Conservation (phyloP, 2,888 invertebrate species). For the Drosophila diplacantha region DNA sequence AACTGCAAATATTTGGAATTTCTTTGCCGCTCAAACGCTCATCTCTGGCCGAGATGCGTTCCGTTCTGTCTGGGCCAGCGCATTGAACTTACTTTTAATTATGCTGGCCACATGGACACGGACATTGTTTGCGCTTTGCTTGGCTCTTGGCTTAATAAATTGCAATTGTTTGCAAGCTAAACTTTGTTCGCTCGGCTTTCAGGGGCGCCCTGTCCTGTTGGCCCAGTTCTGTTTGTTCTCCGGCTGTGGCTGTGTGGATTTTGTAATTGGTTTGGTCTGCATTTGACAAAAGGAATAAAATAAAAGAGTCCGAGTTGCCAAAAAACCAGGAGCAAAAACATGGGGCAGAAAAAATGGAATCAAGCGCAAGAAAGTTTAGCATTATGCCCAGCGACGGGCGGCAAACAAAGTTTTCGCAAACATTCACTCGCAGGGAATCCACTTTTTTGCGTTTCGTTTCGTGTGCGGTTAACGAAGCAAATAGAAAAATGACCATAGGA, state of each 20-base stretch:
- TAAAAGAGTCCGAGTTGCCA: constrained; percentile 24
- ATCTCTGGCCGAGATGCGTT: constrained; percentile 24
- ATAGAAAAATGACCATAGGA: constrained; percentile 50
- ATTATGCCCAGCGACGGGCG: constrained; percentile 55
- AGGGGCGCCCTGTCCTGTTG: constrained; percentile 24
- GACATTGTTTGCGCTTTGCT: constrained; percentile 58
- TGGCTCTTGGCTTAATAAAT: constrained; percentile 68
- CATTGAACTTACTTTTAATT: constrained; percentile 74
- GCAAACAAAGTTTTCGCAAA: constrained; percentile 62
- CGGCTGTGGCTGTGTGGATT: constrained; percentile 48
- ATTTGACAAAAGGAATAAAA: constrained; percentile 58
- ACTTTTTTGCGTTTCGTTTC: constrained; percentile 38
- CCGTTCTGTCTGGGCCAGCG: constrained; percentile 41
- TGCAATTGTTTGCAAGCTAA: constrained; percentile 68
- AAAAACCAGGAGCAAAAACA: constrained; percentile 2
- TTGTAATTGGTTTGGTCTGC: constrained; percentile 72
- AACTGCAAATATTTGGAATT: constrained; percentile 37
- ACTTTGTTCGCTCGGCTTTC: constrained; percentile 50
- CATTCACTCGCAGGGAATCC: constrained; percentile 57
- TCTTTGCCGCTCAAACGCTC: not conserved
- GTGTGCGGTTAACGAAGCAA: constrained; percentile 69
- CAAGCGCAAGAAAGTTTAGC: constrained; percentile 59
- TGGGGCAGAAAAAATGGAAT: constrained; percentile 17
- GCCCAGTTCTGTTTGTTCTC: constrained; percentile 44
- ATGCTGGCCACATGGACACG: constrained; percentile 59